Evolutionary conservation across 2,888 invertebrate species (phyloP).

Genomic region (Deroplatys truncata): DNA sequence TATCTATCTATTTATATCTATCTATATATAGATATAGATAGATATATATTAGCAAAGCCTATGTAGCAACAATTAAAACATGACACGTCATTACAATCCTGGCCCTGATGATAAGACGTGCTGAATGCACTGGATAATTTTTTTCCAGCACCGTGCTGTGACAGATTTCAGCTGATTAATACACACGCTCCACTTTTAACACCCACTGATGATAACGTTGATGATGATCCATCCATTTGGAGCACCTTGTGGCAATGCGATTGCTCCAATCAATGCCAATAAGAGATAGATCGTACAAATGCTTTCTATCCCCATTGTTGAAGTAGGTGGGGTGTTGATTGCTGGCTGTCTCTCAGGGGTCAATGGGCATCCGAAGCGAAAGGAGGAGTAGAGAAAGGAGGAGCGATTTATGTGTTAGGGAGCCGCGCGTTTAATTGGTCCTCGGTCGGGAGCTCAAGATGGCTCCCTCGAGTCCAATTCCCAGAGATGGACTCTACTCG

Average conservation of each 20-base stretch:
- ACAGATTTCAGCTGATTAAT: too few species aligned
- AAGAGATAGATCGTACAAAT: background rate
- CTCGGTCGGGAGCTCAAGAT: conserved; percentile 19
- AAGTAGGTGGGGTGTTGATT: background rate
- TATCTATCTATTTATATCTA: too few species aligned
- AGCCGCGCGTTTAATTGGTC: conserved; percentile 29
- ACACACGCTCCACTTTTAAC: too few species aligned
- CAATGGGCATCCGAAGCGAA: background rate
- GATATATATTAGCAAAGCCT: too few species aligned
- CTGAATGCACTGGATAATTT: too few species aligned
- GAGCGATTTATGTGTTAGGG: conserved; percentile 24
- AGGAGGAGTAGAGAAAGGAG: background rate
- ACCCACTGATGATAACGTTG: too few species aligned
- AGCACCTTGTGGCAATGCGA: background rate
- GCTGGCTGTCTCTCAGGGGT: background rate
- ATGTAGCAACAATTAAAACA: too few species aligned
- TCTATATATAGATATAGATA: too few species aligned
- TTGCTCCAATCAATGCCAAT: background rate
- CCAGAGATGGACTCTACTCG: conserved; percentile 23
- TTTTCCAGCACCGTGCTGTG: too few species aligned
- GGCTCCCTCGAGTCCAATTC: conserved; percentile 28
- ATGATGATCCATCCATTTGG: background rate
- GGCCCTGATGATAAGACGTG: too few species aligned
- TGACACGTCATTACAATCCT: too few species aligned
- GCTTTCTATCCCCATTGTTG: background rate